A percentile compares a stretch with the other conserved stretches of the same genome.
These are phyloP conservation scores for Lepilemur ruficaudatus DNA, from an alignment of 2,797 vertebrate species.

Conservation along the genomic window DNA sequence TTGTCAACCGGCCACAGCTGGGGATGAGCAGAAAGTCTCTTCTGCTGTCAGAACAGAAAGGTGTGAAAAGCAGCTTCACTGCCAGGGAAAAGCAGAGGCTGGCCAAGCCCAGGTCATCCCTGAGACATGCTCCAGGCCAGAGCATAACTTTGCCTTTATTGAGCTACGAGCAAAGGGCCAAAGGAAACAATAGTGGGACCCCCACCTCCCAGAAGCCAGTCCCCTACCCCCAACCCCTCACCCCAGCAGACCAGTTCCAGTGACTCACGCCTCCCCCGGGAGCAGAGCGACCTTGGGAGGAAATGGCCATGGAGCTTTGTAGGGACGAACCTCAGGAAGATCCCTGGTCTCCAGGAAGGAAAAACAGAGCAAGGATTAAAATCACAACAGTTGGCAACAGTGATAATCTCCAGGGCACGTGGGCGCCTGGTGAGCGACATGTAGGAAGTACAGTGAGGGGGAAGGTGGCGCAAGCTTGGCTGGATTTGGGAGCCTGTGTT, in stretches of 20 bases:
- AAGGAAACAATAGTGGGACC: conserved; percentile 46
- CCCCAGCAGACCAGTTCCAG: neutral
- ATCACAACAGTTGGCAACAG: neutral
- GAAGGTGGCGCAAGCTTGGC: rapidly evolving
- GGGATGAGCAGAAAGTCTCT: neutral
- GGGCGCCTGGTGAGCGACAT: neutral
- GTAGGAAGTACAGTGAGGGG: neutral
- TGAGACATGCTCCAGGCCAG: neutral
- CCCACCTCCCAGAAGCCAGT: neutral
- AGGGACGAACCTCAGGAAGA: conserved; percentile 28
- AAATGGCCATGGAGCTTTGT: neutral
- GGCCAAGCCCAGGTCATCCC: neutral
- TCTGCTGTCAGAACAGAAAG: neutral
- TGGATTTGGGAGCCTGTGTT: neutral
- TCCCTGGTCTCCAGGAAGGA: conserved; percentile 76
- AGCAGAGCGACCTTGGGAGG: neutral
- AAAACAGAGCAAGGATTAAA: conserved; percentile 54
- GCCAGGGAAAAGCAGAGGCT: conserved; percentile 30
- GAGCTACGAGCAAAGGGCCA: conserved; percentile 5
- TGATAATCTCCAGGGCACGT: neutral
- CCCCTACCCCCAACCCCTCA: neutral
- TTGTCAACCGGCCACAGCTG: rapidly evolving
- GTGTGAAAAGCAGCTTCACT: neutral
- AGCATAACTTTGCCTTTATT: neutral
- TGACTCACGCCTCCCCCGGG: conserved; percentile 36